phyloP scores from a whole-genome alignment of 2,113 vertebrate species.

The Scophthalmus maximus region DNA sequence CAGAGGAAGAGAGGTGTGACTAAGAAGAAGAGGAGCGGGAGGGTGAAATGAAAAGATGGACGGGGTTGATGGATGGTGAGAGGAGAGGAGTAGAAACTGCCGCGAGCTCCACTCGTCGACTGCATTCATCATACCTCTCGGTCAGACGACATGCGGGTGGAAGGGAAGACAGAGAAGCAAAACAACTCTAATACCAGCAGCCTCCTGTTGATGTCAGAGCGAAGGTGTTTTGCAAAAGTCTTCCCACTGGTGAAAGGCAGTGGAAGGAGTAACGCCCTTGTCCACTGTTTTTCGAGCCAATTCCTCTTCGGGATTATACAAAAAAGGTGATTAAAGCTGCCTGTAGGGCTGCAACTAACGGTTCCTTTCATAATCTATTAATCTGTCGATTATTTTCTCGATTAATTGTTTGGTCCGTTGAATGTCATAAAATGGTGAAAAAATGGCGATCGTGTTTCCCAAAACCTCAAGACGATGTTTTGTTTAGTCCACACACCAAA shows the following conservation, averaged over 20 bases:
- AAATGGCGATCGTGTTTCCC: too few species aligned
- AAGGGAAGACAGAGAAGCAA: conserved; percentile 49
- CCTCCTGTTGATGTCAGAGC: conserved; percentile 53
- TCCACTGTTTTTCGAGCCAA: not conserved
- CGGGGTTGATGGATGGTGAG: conserved; percentile 65
- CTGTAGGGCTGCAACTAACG: too few species aligned
- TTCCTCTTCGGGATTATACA: not conserved
- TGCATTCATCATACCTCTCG: conserved; percentile 70
- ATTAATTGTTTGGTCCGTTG: too few species aligned
- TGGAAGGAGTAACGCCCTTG: conserved; percentile 3
- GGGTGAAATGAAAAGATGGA: conserved; percentile 60
- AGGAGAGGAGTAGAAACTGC: conserved; percentile 67
- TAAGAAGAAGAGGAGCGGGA: conserved; percentile 56
- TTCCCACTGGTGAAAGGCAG: conserved; percentile 29
- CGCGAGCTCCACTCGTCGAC: conserved; percentile 52
- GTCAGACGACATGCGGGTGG: conserved; percentile 55
- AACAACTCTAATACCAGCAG: conserved; percentile 57
- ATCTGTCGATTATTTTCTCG: too few species aligned
- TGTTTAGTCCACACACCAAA: too few species aligned
- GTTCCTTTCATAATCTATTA: too few species aligned
- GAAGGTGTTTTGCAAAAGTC: conserved; percentile 48
- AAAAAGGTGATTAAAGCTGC: conserved; percentile 1
- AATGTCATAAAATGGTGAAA: too few species aligned
- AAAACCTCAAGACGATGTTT: too few species aligned
- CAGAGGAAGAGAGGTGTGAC: conserved; percentile 54